phyloP scores from a whole-genome alignment of 2,888 invertebrate genomes.

The Lepidochitona cinerea region DNA sequence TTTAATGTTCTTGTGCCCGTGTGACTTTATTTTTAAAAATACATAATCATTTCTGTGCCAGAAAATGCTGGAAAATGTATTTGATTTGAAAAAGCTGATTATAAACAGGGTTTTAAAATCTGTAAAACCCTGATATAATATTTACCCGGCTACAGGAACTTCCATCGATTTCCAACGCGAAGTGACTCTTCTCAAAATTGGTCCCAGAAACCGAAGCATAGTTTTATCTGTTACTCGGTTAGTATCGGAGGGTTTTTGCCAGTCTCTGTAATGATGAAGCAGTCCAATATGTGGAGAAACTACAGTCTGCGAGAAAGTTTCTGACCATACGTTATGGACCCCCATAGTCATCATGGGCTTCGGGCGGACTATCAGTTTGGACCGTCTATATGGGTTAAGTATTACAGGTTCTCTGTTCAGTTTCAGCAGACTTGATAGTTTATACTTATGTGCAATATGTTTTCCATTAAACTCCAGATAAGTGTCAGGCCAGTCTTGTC shows the following conservation, averaged over 20 bases:
- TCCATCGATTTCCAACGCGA: no score
- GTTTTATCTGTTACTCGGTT: neutral
- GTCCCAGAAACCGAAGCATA: no score
- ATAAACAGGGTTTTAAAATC: no score
- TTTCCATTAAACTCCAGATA: constrained; percentile 27
- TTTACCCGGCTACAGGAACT: no score
- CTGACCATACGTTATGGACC: constrained; percentile 44
- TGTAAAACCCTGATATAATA: no score
- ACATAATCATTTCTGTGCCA: no score
- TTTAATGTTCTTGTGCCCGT: no score
- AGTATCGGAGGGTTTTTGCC: constrained; percentile 29
- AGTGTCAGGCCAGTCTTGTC: constrained; percentile 47
- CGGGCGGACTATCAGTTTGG: constrained; percentile 51
- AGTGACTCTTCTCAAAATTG: no score
- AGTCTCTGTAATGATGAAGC: constrained; percentile 55
- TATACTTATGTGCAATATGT: constrained; percentile 33
- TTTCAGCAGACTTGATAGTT: constrained; percentile 43
- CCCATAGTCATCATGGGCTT: constrained; percentile 35
- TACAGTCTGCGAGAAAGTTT: neutral
- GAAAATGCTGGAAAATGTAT: no score
- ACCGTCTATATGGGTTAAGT: constrained; percentile 30
- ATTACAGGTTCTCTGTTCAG: constrained; percentile 38
- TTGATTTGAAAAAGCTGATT: no score
- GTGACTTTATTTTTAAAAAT: no score
- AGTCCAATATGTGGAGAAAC: constrained; percentile 28